Evolutionary conservation across 1,140 invertebrate species (phyloP), one percentile per base, ranked within the genome.

Genomic region (Megalopta genalis): DNA sequence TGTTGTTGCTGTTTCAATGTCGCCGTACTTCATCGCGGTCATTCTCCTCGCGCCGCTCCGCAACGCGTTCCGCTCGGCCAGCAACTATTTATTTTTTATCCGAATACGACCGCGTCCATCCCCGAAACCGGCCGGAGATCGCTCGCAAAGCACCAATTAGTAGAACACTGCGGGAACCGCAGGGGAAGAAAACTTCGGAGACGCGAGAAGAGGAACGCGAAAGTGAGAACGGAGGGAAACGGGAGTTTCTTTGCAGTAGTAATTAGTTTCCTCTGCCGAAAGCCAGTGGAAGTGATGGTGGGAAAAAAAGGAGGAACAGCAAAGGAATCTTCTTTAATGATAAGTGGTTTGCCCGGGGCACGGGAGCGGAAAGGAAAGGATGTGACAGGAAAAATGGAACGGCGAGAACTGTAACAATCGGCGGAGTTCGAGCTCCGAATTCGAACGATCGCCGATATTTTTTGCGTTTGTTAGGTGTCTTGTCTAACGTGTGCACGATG

Each of bases 1-100:
- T 64, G 85, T 84, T 67, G 74, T 80, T 82, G 77, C 70, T 80
- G 84, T 86, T 86, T 86, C 85, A 86, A 86, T 86, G 85, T 86
- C 85, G 78, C 76, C 59, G 68, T 64, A 57, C 85, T 73, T 59
- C 74, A 72, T 46, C 27, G 52, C 57, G 67, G 27, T 21, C 39
- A 18, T 82, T n/a, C 75, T 85, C 71, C 70, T 65, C 16, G 64
- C 62, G 52, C 39, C 32, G 32, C 66, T 52, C 32, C 14, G 49
- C 16, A 32, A 32, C 32, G 32, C 32, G 32, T 32, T 32, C 49
- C 16, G 16, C 16, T 52, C 49, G 32, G 3, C 5, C 69, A 18
- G 57, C 39, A 27, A 52, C 12, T 23, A 52, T 79, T 73, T 59
- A 59, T 42, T 59, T 72, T 64, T 65, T 16, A 27, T 46, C n/a